Evolutionary conservation across 2,797 vertebrate genomes (phyloP).

Genomic region (Siniperca scherzeri): DNA sequence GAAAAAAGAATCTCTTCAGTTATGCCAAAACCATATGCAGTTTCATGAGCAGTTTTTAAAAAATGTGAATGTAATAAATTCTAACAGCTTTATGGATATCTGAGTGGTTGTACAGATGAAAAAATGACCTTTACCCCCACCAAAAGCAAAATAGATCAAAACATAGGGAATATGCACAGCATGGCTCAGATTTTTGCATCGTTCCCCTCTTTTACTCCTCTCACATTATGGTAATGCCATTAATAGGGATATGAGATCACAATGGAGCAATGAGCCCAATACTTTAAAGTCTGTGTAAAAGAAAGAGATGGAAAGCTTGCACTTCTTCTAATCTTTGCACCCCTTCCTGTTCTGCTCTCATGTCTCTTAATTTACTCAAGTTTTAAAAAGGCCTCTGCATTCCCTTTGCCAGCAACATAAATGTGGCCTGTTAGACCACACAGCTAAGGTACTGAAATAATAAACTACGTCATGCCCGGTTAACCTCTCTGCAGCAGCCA

Average conservation of each 20-base stretch:
- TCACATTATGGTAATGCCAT: constrained; percentile 48
- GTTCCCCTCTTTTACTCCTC: constrained; percentile 9
- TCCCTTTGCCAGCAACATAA: constrained; percentile 62
- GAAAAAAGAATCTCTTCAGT: constrained; percentile 30
- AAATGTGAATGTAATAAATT: constrained; percentile 51
- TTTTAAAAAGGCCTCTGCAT: constrained; percentile 69
- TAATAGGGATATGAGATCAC: constrained; percentile 46
- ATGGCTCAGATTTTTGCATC: constrained; percentile 22
- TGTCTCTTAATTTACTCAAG: constrained; percentile 59
- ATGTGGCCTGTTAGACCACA: constrained; percentile 57
- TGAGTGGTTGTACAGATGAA: constrained; percentile 54
- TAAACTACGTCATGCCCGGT: constrained; percentile 70
- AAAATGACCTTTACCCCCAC: constrained; percentile 30
- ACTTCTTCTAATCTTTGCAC: constrained; percentile 69
- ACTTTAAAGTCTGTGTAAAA: constrained; percentile 19
- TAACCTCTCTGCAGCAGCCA: constrained; percentile 55
- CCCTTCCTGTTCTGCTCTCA: constrained; percentile 66
- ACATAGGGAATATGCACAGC: constrained; percentile 9
- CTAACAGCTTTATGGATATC: constrained; percentile 38
- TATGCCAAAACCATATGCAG: constrained; percentile 63
- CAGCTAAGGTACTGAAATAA: constrained; percentile 72
- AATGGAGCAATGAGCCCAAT: constrained; percentile 32
- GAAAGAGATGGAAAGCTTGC: constrained; percentile 50
- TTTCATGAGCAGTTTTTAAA: constrained; percentile 24
- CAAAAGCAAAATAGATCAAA: constrained; percentile 38